Percentiles rank a stretch among this genome's conserved stretches.
Conservation (phyloP, 2,797 vertebrate species). For the Melanotaenia trifasciata region DNA sequence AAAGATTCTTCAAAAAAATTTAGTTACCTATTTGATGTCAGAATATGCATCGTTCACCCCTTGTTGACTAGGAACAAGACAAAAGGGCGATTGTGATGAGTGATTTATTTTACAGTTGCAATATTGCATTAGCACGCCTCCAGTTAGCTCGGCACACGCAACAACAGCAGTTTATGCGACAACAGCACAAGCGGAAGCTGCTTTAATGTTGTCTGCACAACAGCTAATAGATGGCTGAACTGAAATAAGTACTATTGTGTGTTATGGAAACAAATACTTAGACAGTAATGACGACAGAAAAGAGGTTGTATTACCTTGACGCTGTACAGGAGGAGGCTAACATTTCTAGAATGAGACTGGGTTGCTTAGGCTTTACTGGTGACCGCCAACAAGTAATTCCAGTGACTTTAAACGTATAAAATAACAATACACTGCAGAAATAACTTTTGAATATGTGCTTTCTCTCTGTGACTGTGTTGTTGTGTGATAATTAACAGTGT, state of each 20-base stretch:
- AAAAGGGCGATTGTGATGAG: too few relatives aligned
- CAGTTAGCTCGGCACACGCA: conserved; percentile 1
- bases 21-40: too few relatives aligned
- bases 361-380: conserved; percentile 39
- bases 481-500: conserved; percentile 51
- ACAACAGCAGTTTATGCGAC: conserved; percentile 44
- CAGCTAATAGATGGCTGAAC: conserved; percentile 28
- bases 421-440: conserved; percentile 34
- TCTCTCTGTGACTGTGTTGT: conserved; percentile 56
- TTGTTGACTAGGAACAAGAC: too few relatives aligned
- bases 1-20: neutral
- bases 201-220: conserved; percentile 49
- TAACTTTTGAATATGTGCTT: neutral
- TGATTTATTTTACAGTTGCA: neutral
- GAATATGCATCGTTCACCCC: too few relatives aligned
- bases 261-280: conserved; percentile 66
- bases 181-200: conserved; percentile 43
- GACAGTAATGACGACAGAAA: conserved; percentile 4
- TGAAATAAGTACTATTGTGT: conserved; percentile 46
- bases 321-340: conserved; percentile 8
- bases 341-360: conserved; percentile 41
- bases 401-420: conserved; percentile 55
- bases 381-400: conserved; percentile 37
- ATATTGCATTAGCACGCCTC: conserved; percentile 19
- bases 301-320: conserved; percentile 12